phyloP scores from a whole-genome alignment of 2,888 invertebrate genomes.

The Cotesia congregata region DNA sequence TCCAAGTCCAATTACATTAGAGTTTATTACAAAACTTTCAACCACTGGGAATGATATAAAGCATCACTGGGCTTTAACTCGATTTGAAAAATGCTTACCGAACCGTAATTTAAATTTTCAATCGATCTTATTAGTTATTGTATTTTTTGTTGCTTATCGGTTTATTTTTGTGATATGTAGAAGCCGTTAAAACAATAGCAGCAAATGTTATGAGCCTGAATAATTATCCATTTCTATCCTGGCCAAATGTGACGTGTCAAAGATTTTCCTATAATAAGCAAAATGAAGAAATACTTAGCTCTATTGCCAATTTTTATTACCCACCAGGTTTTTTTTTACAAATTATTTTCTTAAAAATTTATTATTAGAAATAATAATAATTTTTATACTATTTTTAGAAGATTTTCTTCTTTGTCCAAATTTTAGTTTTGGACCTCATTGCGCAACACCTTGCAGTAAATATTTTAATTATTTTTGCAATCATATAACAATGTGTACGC shows the following conservation, averaged over 20 bases:
- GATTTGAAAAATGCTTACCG: conserved; percentile 47
- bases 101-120: conserved; percentile 26
- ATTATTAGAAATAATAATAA: not conserved
- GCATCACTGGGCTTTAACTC: conserved; percentile 52
- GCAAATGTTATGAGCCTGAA: conserved; percentile 37
- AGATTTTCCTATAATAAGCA: conserved; percentile 49
- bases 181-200: conserved; percentile 39
- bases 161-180: not conserved
- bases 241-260: conserved; percentile 54
- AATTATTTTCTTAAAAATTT: not conserved
- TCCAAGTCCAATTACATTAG: conserved; percentile 32
- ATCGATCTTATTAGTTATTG: not conserved
- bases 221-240: conserved; percentile 22
- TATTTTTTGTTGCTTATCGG: not conserved
- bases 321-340: not conserved
- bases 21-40: conserved; percentile 41
- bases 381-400: conserved; percentile 33
- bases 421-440: conserved; percentile 49
- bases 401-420: conserved; percentile 41
- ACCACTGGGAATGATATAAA: not conserved
- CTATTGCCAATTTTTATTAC: not conserved
- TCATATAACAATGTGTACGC: conserved; percentile 45
- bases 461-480: conserved; percentile 41
- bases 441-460: conserved; percentile 44
- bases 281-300: conserved; percentile 18